Base-by-base conservation (phyloP, 2,888 invertebrate genomes). In the Cantharis flavilabris region DNA sequence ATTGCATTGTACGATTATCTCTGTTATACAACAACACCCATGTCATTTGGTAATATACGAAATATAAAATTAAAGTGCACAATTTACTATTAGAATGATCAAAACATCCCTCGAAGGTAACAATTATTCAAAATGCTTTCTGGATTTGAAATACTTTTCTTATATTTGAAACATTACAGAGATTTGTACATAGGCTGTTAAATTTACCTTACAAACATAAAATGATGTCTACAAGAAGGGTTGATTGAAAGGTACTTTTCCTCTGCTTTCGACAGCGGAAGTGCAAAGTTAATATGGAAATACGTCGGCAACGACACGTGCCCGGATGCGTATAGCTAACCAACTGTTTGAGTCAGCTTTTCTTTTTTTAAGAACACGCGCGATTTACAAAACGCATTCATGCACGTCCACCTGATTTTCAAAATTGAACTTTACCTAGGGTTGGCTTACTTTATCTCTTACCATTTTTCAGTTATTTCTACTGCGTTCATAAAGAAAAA, bases 271-370 rank as follows among this genome's bases (percentile, higher is more conserved):
- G 49, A 49, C 26, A 67, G 26, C 65, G 65, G 65, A 67, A 67
- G 65, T 18, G 23, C 26, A 67, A 67, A 67, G 65, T 67, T 67
- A 67, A 67, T 67, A 67, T 26, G 18, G 64, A 67, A 67, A 67
- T 67, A n/a, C 49, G 23, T n/a, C 20, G 26, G 23, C 3, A 67
- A 49, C 5, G 65, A 67, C 65, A 67, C 65, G 65, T 67, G 65
- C 65, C 65, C 65, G 65, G 65, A 67, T 67, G 65, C 65, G n/a
- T n/a, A 67, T 23, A 67, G 65, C 23, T 67, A 67, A 67, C 65
- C 65, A 67, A 67, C 65, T 67, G 65, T 67, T 67, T 67, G 65
- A 67, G 9, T 26, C 20, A 67, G 18, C 64, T 64, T 64, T 64
- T 23, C 18, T 2, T 64, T 23, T 63, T 64, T 64, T 23, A 13